A percentile compares a stretch with the other conserved stretches of the same genome.
Conservation (phyloP, 2,113 vertebrate species). For the Chitala chitala region DNA sequence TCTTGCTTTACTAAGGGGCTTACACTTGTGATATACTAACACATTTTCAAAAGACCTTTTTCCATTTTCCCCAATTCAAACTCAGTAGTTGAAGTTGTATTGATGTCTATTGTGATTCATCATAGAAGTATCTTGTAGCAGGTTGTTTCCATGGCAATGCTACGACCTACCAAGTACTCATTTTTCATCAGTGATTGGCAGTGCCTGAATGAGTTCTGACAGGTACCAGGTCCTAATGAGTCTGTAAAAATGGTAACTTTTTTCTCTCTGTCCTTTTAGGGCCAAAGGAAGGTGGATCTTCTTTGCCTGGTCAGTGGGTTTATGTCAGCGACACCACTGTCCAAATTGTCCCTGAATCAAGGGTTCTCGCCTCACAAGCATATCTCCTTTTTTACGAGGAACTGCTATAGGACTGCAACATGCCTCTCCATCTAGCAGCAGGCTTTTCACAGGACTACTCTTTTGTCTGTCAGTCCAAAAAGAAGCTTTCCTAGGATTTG, state of each 20-base stretch:
- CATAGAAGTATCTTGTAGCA: background rate
- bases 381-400: conserved; percentile 98
- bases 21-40: background rate
- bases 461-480: conserved; percentile 14
- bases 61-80: background rate
- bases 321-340: conserved; percentile 87
- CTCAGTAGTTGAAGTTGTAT: too few relatives aligned
- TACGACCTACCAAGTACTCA: too few relatives aligned
- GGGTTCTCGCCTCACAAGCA: conserved; percentile 91
- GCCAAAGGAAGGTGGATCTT: conserved; percentile 66
- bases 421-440: background rate
- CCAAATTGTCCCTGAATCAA: conserved; percentile 86
- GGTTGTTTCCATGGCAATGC: background rate
- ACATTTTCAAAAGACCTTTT: background rate
- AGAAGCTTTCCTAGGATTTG: conserved; percentile 9
- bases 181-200: too few relatives aligned
- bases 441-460: background rate
- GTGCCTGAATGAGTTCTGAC: too few relatives aligned
- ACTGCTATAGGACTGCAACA: conserved; percentile 51
- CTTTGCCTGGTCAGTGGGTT: conserved; percentile 81
- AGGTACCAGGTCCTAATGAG: too few relatives aligned
- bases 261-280: conserved; percentile 67
- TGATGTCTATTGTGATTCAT: too few relatives aligned
- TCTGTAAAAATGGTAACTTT: background rate
- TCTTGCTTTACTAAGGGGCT: background rate